Evolutionary conservation across 2,888 invertebrate species (phyloP).

Genomic region (Abscondita cerata): DNA sequence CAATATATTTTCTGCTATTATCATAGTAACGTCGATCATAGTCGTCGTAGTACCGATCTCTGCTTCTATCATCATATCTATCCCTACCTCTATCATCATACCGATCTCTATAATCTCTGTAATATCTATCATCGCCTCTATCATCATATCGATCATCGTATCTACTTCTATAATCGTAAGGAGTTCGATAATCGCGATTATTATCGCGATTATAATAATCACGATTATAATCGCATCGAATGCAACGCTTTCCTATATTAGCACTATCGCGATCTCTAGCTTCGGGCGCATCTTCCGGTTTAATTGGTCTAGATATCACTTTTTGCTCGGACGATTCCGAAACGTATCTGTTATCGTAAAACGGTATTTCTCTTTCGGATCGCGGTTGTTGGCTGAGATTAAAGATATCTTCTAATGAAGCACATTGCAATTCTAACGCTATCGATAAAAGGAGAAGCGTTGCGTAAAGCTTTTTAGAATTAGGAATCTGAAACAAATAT

Average conservation of each 20-base stretch:
- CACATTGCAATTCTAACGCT: conserved; percentile 15
- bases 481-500: conserved; percentile 15
- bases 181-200: conserved; percentile 27
- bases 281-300: conserved; percentile 47
- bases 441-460: conserved; percentile 10
- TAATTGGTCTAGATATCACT: conserved; percentile 34
- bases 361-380: conserved; percentile 39
- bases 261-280: conserved; percentile 38
- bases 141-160: conserved; percentile 47
- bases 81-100: conserved; percentile 56
- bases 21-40: conserved; percentile 33
- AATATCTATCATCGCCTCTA: conserved; percentile 43
- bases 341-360: conserved; percentile 40
- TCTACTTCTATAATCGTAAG: conserved; percentile 26
- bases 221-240: conserved; percentile 38
- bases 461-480: background rate
- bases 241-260: conserved; percentile 45
- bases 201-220: background rate
- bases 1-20: conserved; percentile 10
- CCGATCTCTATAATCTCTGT: conserved; percentile 49
- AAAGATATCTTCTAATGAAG: conserved; percentile 38
- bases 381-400: conserved; percentile 34
- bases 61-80: conserved; percentile 55
- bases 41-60: conserved; percentile 40
- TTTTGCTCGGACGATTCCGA: conserved; percentile 17